Evolutionary conservation across 1,140 invertebrate species (phyloP), one percentile per base, ranked within the genome.

Genomic region (Oryctes rhinoceros): DNA sequence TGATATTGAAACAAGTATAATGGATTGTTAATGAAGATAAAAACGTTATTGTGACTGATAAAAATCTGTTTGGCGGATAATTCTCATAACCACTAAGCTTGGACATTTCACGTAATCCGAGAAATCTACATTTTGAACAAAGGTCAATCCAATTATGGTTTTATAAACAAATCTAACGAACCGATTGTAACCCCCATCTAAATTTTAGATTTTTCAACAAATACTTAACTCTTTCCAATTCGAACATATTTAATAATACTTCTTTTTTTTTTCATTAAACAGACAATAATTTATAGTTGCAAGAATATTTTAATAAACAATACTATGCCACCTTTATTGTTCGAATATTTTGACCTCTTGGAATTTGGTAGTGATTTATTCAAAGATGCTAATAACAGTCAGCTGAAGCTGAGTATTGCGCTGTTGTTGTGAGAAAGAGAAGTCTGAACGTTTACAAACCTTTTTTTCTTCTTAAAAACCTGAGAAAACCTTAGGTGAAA

Each of bases 271-370:
- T 44, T 44, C 9, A 44, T 44, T 44, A 44, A 44, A 44, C 53
- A 15, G 53, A 13, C 15, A 62, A 62, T 5, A 20, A 62, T 18
- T 62, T 13, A 20, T 18, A 20, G 65, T 18, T 67, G 18, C 5
- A 24, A 11, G 65, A 67, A 24, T 67, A 24, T 20, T 24, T 67
- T 24, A 67, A 67, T 67, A 15, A 30, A 67, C 65, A 67, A 67
- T 20, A 24, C 6, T 3, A 18, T 18, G 65, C 11, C 18, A 24
- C 65, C 65, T 67, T 67, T 67, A 67, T 67, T 67, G 65, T 67
- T 67, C 20, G 13, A 18, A 10, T 35, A 35, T 30, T 24, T 11
- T 67, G 65, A 67, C 65, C 65, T 67, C 24, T 30, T 18, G 7
- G 4, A 20, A 24, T 67, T 18, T 7, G 18, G 65, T 35, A 24